Evolutionary conservation across 2,888 invertebrate species (phyloP).

Genomic region (Pammene fasciana): DNA sequence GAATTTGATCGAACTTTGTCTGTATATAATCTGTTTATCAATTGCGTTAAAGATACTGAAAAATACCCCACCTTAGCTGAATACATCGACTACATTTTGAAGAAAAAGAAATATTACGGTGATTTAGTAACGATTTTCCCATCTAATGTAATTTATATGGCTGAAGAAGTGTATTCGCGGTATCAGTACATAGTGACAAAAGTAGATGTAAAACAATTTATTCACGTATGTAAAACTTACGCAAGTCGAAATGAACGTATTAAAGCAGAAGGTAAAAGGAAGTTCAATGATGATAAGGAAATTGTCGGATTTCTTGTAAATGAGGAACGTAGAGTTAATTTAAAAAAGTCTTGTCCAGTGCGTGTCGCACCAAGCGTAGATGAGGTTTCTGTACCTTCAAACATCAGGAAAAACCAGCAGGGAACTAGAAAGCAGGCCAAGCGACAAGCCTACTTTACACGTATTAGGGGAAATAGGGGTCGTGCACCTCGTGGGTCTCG

Average conservation of each 20-base stretch:
- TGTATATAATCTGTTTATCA: conserved; percentile 44
- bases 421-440: no score
- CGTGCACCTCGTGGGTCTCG: no score
- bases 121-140: conserved; percentile 47
- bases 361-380: no score
- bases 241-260: conserved; percentile 46
- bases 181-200: conserved; percentile 42
- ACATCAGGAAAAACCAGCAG: no score
- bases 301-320: conserved; percentile 47
- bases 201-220: conserved; percentile 44
- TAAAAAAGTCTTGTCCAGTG: conserved; percentile 30
- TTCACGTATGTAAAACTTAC: conserved; percentile 42
- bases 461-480: no score
- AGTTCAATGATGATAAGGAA: conserved; percentile 45
- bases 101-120: conserved; percentile 43
- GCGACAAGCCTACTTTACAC: no score
- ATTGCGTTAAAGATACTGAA: conserved; percentile 42
- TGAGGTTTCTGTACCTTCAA: no score
- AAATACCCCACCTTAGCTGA: conserved; percentile 45
- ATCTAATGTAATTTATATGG: conserved; percentile 27
- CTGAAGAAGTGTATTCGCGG: conserved; percentile 27
- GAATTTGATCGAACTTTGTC: conserved; percentile 48
- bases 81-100: conserved; percentile 44
- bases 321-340: conserved; percentile 44
- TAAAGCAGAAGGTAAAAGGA: conserved; percentile 47